Evolutionary conservation across 2,888 invertebrate species (phyloP), one percentile per base, ranked within the genome.

Genomic region (Hydroisotoma schaefferi): DNA sequence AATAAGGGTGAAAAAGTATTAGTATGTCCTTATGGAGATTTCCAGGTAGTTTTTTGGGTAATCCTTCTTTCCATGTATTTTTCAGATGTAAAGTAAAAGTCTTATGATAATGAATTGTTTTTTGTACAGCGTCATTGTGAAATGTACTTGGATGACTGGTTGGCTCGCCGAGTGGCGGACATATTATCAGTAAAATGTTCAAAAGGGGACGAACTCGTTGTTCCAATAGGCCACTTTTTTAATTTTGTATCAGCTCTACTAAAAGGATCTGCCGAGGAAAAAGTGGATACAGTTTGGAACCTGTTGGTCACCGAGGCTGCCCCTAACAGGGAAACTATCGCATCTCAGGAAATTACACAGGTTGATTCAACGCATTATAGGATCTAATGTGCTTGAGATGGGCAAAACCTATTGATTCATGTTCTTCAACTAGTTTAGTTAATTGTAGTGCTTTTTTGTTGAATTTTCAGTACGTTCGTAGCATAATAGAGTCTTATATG

Each of bases 111-210:
- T 33, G n/a, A 33, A 20, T 51, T 58, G 25, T 43, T 26, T 43
- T 37, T 43, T 37, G 20, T 61, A 23, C 52, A 71, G 68, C 65
- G 55, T 53, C 65, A 70, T 40, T 70, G 67, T 52, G 69, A 70
- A 55, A 56, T 57, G 20, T 62, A 59, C 23, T 38, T 72, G 52
- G 69, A 72, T 54, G 72, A 70, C 47, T 72, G 72, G 72, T 44
- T 72, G 23, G 63, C 67, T 1, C 25, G 60, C 22, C 47, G 62
- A 33, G 60, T 70, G n/a, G 58, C 67, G 2, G 67, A 67, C 22
- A 60, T 61, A 28, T 38, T 68, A 28, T 57, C 61, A 10, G 38
- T 59, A 1, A 69, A 68, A 55, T 57, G 48, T 55, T 53, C 61
- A 0, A 68, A 68, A 62, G 59, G 58, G n/a, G 60, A 59, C 4